Base-by-base conservation (phyloP, 2,113 vertebrate genomes). In the Ursus arctos region DNA sequence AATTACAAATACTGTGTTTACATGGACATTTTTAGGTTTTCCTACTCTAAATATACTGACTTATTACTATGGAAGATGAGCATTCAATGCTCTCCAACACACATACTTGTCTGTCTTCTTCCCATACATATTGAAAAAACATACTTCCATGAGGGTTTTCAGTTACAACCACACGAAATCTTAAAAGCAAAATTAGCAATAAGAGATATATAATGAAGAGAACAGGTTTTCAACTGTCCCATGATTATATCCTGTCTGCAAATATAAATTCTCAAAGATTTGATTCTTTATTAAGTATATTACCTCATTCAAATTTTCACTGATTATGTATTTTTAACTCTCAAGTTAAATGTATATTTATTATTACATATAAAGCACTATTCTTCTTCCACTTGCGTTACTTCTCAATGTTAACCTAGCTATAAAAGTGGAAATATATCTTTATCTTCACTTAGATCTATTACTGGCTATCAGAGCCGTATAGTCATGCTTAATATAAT, bases 111-210 rank as follows among this genome's bases (percentile, higher is more conserved):
- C 31, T 1, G 1, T 40, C 18, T 33, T 59, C 81, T 86, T 80
- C 18, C 28, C 33, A 61, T 3, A 18, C 19, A 69, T n/a, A 65
- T 9, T 91, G 86, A n/a, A 81, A 94, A 93, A 76, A 83, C n/a
- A 76, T 16, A 40, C 36, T 63, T 80, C 43, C 21, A 82, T 13
- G 31, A 82, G 15, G 19, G 28, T 76, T 49, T 92, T 96, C 59
- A 67, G n/a, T 67, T 49, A 76, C 18, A 82, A 88, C 22, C 19
- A 55, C 9, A 67, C 21, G 57, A 88, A 90, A 94, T 80, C 61
- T 80, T 80, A 71, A 61, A 63, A 63, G 40, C 43, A 94, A 85
- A 86, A 86, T 86, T 63, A 94, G 86, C 87, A 92, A 63, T 51
- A 77, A 90, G 79, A 94, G 43, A 85, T 80, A 90, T 2, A 43